phyloP scores from a whole-genome alignment of 2,113 vertebrate species.

The Pelecanus crispus region DNA sequence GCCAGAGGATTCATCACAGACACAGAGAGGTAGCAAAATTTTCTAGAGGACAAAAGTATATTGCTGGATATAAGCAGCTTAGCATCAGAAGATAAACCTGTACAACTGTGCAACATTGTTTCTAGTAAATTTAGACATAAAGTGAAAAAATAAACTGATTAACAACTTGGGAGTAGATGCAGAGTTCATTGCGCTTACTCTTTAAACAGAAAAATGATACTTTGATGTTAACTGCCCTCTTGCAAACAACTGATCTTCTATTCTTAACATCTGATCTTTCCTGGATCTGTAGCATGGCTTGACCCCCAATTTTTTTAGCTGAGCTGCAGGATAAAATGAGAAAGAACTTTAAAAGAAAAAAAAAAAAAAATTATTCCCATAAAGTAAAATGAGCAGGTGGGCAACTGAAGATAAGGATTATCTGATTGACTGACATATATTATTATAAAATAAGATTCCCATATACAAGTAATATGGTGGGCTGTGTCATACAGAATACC shows the following conservation, averaged over 20 bases:
- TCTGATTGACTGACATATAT: background rate
- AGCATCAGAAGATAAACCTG: background rate
- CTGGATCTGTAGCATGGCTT: background rate
- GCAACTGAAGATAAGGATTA: background rate
- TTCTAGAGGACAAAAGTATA: background rate
- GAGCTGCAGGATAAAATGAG: background rate
- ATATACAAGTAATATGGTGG: background rate
- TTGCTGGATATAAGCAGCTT: background rate
- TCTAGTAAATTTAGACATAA: background rate
- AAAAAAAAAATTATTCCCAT: background rate
- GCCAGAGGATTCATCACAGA: background rate
- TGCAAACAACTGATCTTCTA: background rate
- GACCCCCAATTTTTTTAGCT: background rate
- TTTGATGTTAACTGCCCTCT: background rate
- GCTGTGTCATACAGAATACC: background rate
- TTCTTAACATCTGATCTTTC: background rate
- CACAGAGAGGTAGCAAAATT: background rate
- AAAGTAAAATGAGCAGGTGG: background rate
- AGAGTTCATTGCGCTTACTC: background rate
- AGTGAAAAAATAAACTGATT: background rate
- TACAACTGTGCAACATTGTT: background rate
- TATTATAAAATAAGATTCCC: background rate
- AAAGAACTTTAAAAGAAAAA: background rate
- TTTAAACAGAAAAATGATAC: background rate
- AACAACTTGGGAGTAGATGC: background rate